Base-by-base conservation (phyloP, 2,797 vertebrate species). In the Anomalospiza imberbis region DNA sequence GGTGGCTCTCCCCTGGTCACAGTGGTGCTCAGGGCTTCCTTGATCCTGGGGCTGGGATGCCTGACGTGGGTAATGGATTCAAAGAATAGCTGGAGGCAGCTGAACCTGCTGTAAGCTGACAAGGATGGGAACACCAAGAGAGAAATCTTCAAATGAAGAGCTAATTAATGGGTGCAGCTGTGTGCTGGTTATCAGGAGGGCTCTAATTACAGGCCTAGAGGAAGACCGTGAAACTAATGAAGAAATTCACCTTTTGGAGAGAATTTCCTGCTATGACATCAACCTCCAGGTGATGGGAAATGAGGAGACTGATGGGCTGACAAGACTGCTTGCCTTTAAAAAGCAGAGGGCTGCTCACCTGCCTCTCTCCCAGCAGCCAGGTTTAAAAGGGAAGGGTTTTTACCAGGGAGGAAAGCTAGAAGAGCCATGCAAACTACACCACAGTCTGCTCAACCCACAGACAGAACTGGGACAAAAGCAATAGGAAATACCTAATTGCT, bases 131-230 rank as follows among this genome's bases (percentile, higher is more conserved):
- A 47, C 50, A 42, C 22, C 0, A 2, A 44, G 57, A 80, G 45
- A 80, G 68, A 91, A 85, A 77, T 57, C 51, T 83, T 80, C 91
- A 76, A 36, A 83, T 48, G 38, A 91, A 86, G 62, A 86, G 38
- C 84, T 89, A 95, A 93, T 93, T 94, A 95, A 93, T 61, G 50
- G 87, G 54, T 68, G 50, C 63, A 50, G 63, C 76, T 80, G 40
- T 63, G 50, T 72, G 61, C 68, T 61, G 22, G 42, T 91, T 95
- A 95, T 89, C 80, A 67, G 80, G 68, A 76, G 70, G 51, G 55
- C 58, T 81, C 57, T 85, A 86, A 93, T 95, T 95, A 70, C 45
- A 85, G 16, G 53, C 87, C 82, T 84, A 61, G 71, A 89, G 84
- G 81, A 82, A 89, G 68, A 89, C 31, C 0, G 0, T 57, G 57